These are phyloP conservation scores for Sakesphorus luctuosus DNA, from an alignment of 2,113 vertebrate species.

Conservation along the genomic window DNA sequence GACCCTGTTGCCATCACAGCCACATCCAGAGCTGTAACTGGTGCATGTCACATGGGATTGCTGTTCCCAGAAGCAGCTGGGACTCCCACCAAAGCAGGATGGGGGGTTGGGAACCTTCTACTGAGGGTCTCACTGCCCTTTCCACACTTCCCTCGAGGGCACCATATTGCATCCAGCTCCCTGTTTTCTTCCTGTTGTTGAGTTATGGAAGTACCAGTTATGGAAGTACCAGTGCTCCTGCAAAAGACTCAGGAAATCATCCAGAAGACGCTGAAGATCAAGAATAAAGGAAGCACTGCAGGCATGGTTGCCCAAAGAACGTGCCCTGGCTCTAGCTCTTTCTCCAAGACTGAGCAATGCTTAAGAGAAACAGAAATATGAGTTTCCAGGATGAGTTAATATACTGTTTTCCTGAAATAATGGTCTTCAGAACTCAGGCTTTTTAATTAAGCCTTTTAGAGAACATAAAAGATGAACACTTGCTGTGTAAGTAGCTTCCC, in stretches of 20 bases:
- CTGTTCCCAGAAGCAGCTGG: not conserved
- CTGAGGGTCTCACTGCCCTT: not conserved
- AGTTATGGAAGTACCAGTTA: not conserved
- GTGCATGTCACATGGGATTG: not conserved
- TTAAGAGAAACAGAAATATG: not conserved
- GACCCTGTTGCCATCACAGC: not conserved
- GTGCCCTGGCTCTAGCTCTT: not conserved
- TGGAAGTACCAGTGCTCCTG: not conserved
- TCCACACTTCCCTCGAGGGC: not conserved
- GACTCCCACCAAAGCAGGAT: not conserved
- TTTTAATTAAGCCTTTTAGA: not conserved
- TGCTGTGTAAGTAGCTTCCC: not conserved
- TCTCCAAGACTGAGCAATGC: not conserved
- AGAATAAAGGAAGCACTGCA: not conserved
- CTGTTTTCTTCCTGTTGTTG: not conserved
- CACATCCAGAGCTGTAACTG: not conserved
- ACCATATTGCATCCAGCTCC: not conserved
- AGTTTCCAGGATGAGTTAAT: not conserved
- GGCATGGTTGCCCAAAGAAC: not conserved
- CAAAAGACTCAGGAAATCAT: not conserved
- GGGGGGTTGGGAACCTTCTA: not conserved
- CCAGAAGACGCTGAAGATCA: not conserved
- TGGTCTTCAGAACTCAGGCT: not conserved
- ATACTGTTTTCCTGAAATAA: not conserved
- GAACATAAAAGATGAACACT: not conserved